These are phyloP conservation scores for Willowsia nigromaculata DNA, from an alignment of 2,888 invertebrate genomes.

Conservation along the genomic window DNA sequence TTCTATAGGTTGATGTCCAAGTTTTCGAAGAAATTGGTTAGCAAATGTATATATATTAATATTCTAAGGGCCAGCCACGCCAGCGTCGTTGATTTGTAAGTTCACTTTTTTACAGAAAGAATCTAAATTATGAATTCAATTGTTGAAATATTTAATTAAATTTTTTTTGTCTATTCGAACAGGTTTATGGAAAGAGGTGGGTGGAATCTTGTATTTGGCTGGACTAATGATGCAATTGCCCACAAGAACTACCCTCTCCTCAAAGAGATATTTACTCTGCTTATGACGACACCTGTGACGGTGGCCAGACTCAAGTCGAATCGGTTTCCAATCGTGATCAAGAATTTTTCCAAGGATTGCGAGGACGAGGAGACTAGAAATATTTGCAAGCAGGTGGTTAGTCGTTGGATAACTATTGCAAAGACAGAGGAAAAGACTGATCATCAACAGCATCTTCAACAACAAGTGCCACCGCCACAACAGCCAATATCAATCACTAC, in stretches of 20 bases:
- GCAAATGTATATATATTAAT: slow-evolving; percentile 96
- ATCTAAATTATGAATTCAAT: slow-evolving; percentile 6
- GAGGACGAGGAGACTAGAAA: slow-evolving; percentile 84
- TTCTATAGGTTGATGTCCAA: slow-evolving; percentile 94
- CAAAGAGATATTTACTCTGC: slow-evolving; percentile 90
- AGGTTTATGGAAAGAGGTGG: slow-evolving; percentile 94
- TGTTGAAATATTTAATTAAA: slow-evolving; percentile 4
- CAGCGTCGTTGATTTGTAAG: slow-evolving; percentile 89
- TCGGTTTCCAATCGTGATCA: slow-evolving; percentile 94
- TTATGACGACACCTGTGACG: slow-evolving; percentile 93
- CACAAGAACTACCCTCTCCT: slow-evolving; percentile 93
- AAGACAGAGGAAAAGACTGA: slow-evolving; percentile 61
- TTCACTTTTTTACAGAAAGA: no score
- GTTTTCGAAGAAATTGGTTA: slow-evolving; percentile 96
- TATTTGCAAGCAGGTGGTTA: slow-evolving; percentile 72
- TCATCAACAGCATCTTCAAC: background rate
- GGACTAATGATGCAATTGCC: slow-evolving; percentile 93
- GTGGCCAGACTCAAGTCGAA: slow-evolving; percentile 94
- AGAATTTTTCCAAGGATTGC: slow-evolving; percentile 90
- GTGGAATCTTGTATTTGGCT: slow-evolving; percentile 93
- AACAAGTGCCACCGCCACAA: background rate
- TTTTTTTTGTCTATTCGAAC: slow-evolving; percentile 66
- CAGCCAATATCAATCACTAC: background rate
- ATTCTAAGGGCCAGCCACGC: slow-evolving; percentile 93
- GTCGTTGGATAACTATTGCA: slow-evolving; percentile 76